These are phyloP conservation scores for Lagria hirta DNA, from an alignment of 2,888 invertebrate species.

Conservation along the genomic window DNA sequence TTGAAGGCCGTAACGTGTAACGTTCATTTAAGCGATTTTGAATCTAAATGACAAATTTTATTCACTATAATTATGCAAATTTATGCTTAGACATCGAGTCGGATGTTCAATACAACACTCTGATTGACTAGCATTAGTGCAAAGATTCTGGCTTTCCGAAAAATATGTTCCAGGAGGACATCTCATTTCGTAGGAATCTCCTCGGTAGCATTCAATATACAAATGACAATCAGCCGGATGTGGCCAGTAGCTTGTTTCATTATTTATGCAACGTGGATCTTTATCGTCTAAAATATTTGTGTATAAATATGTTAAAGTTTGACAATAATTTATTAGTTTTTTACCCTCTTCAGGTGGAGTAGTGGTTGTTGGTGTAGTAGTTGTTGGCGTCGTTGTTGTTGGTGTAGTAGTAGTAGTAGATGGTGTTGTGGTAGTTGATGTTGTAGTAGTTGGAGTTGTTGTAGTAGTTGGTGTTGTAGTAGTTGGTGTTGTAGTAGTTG, in stretches of 20 bases:
- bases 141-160: conserved; percentile 1
- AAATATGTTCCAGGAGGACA: conserved; percentile 13
- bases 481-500: background rate
- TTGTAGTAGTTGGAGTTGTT: background rate
- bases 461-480: background rate
- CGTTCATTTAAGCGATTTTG: too few relatives aligned
- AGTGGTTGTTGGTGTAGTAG: too few relatives aligned
- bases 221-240: conserved; percentile 15
- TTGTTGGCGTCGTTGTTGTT: too few relatives aligned
- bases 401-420: conserved; percentile 8
- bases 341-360: too few relatives aligned
- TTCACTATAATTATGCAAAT: too few relatives aligned
- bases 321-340: too few relatives aligned
- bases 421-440: conserved; percentile 5
- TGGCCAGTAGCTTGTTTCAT: conserved; percentile 3
- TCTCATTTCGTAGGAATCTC: conserved; percentile 10
- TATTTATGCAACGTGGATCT: conserved; percentile 11
- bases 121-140: conserved; percentile 9
- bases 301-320: too few relatives aligned
- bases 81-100: too few relatives aligned
- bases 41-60: too few relatives aligned
- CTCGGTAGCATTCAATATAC: conserved; percentile 20
- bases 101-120: too few relatives aligned
- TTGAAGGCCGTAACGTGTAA: too few relatives aligned
- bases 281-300: background rate